These are phyloP conservation scores for Drosophila pectinifera DNA, from an alignment of 1,140 invertebrate species.

Conservation along the genomic window DNA sequence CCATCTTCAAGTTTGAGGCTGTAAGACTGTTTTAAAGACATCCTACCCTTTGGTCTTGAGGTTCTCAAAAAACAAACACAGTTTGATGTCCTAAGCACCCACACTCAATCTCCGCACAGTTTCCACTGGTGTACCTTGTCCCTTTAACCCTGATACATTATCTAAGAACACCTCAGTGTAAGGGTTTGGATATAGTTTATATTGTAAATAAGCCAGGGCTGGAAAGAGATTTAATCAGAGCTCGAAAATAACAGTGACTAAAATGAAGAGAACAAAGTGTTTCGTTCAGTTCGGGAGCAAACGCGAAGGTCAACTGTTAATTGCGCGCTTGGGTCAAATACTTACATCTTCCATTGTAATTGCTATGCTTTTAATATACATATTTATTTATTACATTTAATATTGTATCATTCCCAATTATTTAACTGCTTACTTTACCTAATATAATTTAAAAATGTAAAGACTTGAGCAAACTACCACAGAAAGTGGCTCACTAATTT, in stretches of 20 bases:
- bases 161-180: not conserved
- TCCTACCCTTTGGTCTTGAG: not conserved
- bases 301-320: not conserved
- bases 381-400: constrained; percentile 4
- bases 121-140: constrained; percentile 36
- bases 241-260: too few species aligned
- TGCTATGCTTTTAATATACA: not conserved
- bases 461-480: constrained; percentile 49
- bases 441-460: constrained; percentile 18
- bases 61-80: not conserved
- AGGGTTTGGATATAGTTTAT: constrained; percentile 1
- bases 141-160: constrained; percentile 20
- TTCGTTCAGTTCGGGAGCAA: too few species aligned
- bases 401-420: not conserved
- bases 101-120: constrained; percentile 9
- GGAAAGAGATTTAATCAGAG: not conserved
- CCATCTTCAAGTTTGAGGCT: not conserved
- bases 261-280: too few species aligned
- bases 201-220: constrained; percentile 6
- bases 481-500: constrained; percentile 22
- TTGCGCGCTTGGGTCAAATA: not conserved
- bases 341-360: not conserved
- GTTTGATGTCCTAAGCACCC: constrained; percentile 10
- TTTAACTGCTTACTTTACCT: constrained; percentile 4
- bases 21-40: constrained; percentile 2